phyloP scores from a whole-genome alignment of 2,113 vertebrate species.

The Anolis sagrei region DNA sequence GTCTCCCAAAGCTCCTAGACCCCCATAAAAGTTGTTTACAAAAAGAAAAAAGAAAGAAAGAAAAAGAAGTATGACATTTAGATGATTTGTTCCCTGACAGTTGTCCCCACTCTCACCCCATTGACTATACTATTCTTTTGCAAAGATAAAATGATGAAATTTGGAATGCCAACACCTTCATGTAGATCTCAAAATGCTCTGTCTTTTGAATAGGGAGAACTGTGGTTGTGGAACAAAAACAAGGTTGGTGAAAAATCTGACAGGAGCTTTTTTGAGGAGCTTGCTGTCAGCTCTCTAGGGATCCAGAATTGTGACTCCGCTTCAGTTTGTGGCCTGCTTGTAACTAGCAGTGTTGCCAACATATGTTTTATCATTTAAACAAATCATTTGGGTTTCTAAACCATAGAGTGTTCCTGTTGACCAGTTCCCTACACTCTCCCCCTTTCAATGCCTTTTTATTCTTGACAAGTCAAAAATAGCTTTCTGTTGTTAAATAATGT shows the following conservation, averaged over 20 bases:
- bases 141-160: neutral
- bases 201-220: too few relatives aligned
- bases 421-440: neutral
- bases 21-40: too few relatives aligned
- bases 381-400: neutral
- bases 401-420: neutral
- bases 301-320: neutral
- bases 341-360: neutral
- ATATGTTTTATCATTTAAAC: too few relatives aligned
- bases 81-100: too few relatives aligned
- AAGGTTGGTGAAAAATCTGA: neutral
- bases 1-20: too few relatives aligned
- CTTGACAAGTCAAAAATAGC: conserved; percentile 32
- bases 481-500: fast-evolving
- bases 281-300: neutral
- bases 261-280: neutral
- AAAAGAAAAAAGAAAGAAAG: too few relatives aligned
- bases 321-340: neutral
- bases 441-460: neutral
- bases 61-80: too few relatives aligned
- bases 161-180: neutral
- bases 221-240: neutral
- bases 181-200: neutral
- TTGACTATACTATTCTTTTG: neutral
- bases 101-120: too few relatives aligned